A percentile compares a stretch with the other conserved stretches of the same genome.
Conservation (phyloP, 2,888 invertebrate species). For the Micoletzkya japonica region DNA sequence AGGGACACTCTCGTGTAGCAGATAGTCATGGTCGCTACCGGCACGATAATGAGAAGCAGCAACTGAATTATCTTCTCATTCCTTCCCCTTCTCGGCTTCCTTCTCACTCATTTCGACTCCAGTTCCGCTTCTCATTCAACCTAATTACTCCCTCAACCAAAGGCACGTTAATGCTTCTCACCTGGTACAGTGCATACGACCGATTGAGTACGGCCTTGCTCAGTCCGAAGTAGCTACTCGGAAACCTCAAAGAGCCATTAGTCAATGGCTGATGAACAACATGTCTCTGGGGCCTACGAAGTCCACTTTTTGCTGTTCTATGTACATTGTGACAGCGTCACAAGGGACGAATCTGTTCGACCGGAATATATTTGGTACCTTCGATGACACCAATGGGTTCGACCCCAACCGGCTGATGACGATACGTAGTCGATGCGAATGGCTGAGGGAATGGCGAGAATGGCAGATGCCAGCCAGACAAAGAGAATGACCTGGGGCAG, state of each 20-base stretch:
- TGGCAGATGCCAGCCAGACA: constrained; percentile 72
- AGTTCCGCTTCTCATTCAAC: too few relatives aligned
- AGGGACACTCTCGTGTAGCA: constrained; percentile 72
- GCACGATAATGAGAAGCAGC: constrained; percentile 72
- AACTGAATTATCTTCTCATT: too few relatives aligned
- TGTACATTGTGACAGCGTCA: too few relatives aligned
- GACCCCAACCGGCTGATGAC: constrained; percentile 31
- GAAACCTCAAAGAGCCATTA: constrained; percentile 32
- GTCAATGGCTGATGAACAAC: constrained; percentile 17
- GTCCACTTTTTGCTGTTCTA: too few relatives aligned
- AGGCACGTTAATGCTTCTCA: constrained; percentile 12
- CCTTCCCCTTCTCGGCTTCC: too few relatives aligned
- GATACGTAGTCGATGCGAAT: constrained; percentile 69
- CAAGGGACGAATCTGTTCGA: not conserved
- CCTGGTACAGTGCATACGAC: constrained; percentile 49
- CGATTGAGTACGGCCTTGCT: constrained; percentile 36
- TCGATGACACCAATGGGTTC: constrained; percentile 44
- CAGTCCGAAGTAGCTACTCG: constrained; percentile 34
- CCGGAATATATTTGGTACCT: constrained; percentile 11
- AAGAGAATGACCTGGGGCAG: constrained; percentile 65
- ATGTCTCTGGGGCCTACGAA: too few relatives aligned
- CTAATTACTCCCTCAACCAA: too few relatives aligned
- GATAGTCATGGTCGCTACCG: constrained; percentile 73
- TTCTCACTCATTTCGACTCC: too few relatives aligned
- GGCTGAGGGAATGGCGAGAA: constrained; percentile 72